Conservation (phyloP, 1,140 invertebrate genomes). For the Rhopalosiphum maidis region DNA sequence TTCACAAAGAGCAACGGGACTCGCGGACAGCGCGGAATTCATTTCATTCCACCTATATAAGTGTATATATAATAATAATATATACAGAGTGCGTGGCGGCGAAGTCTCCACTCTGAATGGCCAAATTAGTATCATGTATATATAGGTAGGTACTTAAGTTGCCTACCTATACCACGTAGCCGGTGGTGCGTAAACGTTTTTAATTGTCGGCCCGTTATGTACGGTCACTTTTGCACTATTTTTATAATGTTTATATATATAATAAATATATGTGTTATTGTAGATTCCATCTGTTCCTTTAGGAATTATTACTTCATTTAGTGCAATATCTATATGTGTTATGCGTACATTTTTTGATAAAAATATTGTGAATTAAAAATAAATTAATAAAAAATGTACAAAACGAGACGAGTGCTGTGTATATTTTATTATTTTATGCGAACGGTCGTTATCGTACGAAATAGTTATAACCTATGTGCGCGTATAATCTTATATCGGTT, state of each 20-base stretch:
- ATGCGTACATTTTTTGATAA: no score
- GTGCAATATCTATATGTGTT: neutral
- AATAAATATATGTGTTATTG: neutral
- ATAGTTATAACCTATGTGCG: neutral
- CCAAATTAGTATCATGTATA: constrained; percentile 52
- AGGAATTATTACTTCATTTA: neutral
- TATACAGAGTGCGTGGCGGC: neutral
- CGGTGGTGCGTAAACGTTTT: constrained; percentile 49
- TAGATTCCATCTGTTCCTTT: neutral
- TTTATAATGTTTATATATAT: neutral
- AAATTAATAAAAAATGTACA: neutral
- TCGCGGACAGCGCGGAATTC: constrained; percentile 22
- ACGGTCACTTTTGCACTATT: neutral
- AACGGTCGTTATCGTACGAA: neutral
- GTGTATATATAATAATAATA: constrained; percentile 15
- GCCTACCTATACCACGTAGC: neutral
- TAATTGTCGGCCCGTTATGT: constrained; percentile 47
- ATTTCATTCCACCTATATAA: neutral
- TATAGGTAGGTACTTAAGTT: neutral
- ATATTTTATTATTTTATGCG: neutral
- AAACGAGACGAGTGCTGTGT: neutral
- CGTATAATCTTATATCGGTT: neutral
- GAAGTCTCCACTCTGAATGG: neutral
- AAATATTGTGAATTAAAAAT: neutral
- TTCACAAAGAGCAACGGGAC: constrained; percentile 55